Percentiles rank a stretch among this genome's conserved stretches.
Evolutionary conservation across 2,797 vertebrate genomes (phyloP).

Genomic region (Anomalospiza imberbis): DNA sequence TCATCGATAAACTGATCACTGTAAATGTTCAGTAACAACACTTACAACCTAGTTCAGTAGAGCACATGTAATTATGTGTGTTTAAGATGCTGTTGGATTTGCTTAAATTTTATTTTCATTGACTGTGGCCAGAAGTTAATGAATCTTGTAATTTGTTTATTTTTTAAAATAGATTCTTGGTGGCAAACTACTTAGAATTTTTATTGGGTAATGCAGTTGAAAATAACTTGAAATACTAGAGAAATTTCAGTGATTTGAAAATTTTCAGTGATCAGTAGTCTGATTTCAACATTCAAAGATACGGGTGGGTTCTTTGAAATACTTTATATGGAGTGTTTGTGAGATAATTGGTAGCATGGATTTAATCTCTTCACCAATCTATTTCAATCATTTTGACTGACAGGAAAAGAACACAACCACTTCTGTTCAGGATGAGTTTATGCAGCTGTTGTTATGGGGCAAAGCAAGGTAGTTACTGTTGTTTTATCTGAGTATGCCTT

Average conservation of each 20-base stretch:
- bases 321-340: background rate
- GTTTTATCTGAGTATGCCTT: conserved; percentile 16
- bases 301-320: background rate
- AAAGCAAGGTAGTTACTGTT: conserved; percentile 86
- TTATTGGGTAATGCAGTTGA: background rate
- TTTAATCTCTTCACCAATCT: conserved; percentile 26
- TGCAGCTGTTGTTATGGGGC: conserved; percentile 95
- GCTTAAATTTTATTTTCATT: background rate
- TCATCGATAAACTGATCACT: background rate
- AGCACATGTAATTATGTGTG: background rate
- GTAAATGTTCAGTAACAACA: background rate
- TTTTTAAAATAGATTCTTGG: background rate
- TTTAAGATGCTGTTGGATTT: background rate
- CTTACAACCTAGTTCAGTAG: background rate
- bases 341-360: background rate
- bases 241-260: background rate
- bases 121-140: background rate
- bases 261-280: background rate
- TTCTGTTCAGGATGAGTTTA: conserved; percentile 98
- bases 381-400: conserved; percentile 11
- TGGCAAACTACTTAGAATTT: background rate
- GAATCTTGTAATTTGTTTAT: background rate
- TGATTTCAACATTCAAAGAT: background rate
- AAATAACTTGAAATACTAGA: background rate
- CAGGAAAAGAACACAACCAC: conserved; percentile 97